Evolutionary conservation across 2,113 vertebrate genomes (phyloP), one percentile per base, ranked within the genome.

Genomic region (Corythoichthys haematopterus): DNA sequence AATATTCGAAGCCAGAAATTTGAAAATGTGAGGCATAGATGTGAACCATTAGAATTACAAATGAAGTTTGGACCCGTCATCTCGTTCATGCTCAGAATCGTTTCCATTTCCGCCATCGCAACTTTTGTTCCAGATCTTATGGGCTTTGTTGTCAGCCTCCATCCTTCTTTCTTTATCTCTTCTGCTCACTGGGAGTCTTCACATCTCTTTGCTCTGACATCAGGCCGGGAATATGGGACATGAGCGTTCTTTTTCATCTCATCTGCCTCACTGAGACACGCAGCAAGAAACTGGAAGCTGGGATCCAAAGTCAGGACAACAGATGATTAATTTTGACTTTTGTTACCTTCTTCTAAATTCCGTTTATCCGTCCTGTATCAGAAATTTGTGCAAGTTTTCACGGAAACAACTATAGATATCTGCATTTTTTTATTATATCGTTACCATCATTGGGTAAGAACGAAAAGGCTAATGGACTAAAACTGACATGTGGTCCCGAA

Each of bases 361-460:
- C 51, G 36, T 60, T 3, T 68, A 58, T 58, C 50, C 48, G 38
- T 62, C 56, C 10, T 61, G 40, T 50, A 6, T 63, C 16, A 43
- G 28, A 53, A 66, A 8, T 16, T 13, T 70, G 33, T 61, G 53
- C 53, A 40, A 35, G 71, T 66, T 71, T 80, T 65, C 43, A 15
- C 3, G 64, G 60, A 56, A 72, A 70, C 75, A 66, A 50, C 28
- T 33, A 59, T 76, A 66, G 51, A 80, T 84, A 83, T 88, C 71
- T 69, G 66, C 73, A 71, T 78, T 80, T 43, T 88, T 76, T 75
- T 87, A 84, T 88, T 88, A 87, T 74, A 81, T 79, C 80, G 77
- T 78, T 52, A 40, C 51, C 64, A 61, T 81, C 84, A 84, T 87
- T 86, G 77, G 62, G 76, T n/a, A 51, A 70, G 71, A 85, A 76